Percentiles rank a stretch among this genome's conserved stretches.
Evolutionary conservation across 2,888 invertebrate genomes (phyloP).

Genomic region (Ormyrus pomaceus): DNA sequence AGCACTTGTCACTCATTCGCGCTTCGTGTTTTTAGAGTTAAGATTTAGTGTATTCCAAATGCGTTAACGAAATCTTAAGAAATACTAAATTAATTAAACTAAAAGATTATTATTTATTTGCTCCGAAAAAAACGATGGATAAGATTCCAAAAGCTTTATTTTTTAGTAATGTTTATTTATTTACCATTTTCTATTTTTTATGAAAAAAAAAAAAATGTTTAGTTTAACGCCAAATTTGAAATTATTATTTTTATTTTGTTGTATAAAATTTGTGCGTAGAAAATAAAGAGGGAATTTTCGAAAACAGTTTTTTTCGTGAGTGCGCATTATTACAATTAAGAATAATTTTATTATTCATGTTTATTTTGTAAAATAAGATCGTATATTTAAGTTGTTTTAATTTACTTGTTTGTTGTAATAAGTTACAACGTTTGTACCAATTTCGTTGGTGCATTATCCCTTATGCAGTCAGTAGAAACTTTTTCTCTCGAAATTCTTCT

Average conservation of each 20-base stretch:
- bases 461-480: conserved; percentile 24
- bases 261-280: neutral
- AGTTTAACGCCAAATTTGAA: neutral
- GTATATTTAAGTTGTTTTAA: conserved; percentile 33
- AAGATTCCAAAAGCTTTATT: conserved; percentile 15
- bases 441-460: conserved; percentile 34
- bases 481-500: neutral
- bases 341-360: conserved; percentile 17
- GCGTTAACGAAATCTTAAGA: conserved; percentile 31
- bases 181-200: too few species aligned
- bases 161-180: neutral
- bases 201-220: too few species aligned
- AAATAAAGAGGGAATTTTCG: conserved; percentile 12
- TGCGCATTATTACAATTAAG: neutral
- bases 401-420: conserved; percentile 25
- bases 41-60: conserved; percentile 17
- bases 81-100: neutral
- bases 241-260: too few species aligned
- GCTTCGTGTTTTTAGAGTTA: conserved; percentile 34
- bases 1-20: conserved; percentile 26
- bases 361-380: conserved; percentile 8
- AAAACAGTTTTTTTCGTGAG: conserved; percentile 13
- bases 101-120: conserved; percentile 31
- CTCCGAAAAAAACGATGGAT: neutral
- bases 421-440: conserved; percentile 5